phyloP scores from a whole-genome alignment of 2,113 vertebrate species.

The Gobius niger region DNA sequence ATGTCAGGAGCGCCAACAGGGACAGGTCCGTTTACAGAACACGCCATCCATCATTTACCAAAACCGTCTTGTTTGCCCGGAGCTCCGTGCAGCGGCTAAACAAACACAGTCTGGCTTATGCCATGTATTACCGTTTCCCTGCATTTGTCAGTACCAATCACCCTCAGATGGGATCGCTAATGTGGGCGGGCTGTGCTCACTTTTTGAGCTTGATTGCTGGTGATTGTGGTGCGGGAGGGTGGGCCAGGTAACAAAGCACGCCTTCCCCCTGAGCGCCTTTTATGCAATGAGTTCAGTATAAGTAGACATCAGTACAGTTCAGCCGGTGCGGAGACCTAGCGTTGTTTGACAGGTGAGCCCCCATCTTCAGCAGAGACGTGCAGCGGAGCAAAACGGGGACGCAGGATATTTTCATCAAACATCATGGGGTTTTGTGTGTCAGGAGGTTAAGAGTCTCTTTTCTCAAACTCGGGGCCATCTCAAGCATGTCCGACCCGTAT shows the following conservation, averaged over 20 bases:
- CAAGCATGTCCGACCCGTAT: conserved; percentile 30
- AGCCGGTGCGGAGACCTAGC: conserved; percentile 23
- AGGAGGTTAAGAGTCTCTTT: conserved; percentile 35
- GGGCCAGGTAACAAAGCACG: conserved; percentile 38
- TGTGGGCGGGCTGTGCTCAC: conserved; percentile 37
- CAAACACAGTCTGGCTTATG: conserved; percentile 56
- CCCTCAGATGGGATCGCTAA: conserved; percentile 40
- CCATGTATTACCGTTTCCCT: conserved; percentile 52
- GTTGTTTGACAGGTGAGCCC: conserved; percentile 36
- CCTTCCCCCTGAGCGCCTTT: neutral
- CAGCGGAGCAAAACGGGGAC: conserved; percentile 20
- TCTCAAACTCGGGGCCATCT: conserved; percentile 46
- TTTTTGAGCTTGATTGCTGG: conserved; percentile 57
- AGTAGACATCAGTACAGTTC: conserved; percentile 49
- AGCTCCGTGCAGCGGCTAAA: conserved; percentile 59
- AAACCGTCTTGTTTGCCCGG: conserved; percentile 55
- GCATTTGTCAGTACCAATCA: conserved; percentile 67
- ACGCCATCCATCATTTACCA: conserved; percentile 62
- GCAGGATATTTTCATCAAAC: conserved; percentile 49
- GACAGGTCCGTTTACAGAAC: conserved; percentile 56
- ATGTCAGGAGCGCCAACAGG: conserved; percentile 25
- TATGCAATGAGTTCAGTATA: conserved; percentile 30
- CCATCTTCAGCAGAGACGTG: conserved; percentile 24
- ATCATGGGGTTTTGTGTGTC: conserved; percentile 33
- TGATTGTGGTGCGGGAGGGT: conserved; percentile 46